These are phyloP conservation scores for Enteromius radiatus DNA, from an alignment of 2,797 vertebrate genomes.

Conservation along the genomic window DNA sequence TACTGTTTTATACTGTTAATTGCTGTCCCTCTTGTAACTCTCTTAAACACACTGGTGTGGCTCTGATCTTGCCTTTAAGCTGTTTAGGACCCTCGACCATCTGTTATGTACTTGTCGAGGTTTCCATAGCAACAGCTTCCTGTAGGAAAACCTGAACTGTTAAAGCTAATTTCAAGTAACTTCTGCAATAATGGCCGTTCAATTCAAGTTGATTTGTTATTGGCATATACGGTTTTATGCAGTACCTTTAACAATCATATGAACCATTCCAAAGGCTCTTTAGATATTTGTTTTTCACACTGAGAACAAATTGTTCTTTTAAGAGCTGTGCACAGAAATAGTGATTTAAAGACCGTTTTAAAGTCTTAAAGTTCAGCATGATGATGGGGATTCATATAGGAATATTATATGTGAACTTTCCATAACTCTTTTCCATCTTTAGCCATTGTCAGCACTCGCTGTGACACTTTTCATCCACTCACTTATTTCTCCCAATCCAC, in stretches of 20 bases:
- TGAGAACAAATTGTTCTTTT: background rate
- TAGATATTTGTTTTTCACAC: background rate
- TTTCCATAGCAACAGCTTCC: constrained; percentile 32
- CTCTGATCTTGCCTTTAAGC: constrained; percentile 1
- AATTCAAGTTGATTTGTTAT: background rate
- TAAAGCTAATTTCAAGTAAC: constrained; percentile 16
- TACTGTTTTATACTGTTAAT: background rate
- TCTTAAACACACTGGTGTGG: background rate
- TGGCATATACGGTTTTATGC: background rate
- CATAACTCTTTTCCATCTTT: background rate
- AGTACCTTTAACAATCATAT: background rate
- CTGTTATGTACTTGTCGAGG: constrained; percentile 40
- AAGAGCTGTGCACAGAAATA: background rate
- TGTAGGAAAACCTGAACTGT: constrained; percentile 4
- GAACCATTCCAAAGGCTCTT: background rate
- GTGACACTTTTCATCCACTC: background rate
- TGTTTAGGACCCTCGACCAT: constrained; percentile 32
- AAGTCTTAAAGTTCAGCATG: background rate
- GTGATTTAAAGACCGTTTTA: background rate
- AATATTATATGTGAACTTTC: constrained; percentile 7
- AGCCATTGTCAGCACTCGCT: background rate
- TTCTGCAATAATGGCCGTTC: background rate
- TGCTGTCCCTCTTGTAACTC: background rate
- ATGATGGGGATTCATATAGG: background rate
- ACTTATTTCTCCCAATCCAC: background rate